Evolutionary conservation across 1,140 invertebrate genomes (phyloP), one percentile per base, ranked within the genome.

Genomic region (Drosophila subobscura): DNA sequence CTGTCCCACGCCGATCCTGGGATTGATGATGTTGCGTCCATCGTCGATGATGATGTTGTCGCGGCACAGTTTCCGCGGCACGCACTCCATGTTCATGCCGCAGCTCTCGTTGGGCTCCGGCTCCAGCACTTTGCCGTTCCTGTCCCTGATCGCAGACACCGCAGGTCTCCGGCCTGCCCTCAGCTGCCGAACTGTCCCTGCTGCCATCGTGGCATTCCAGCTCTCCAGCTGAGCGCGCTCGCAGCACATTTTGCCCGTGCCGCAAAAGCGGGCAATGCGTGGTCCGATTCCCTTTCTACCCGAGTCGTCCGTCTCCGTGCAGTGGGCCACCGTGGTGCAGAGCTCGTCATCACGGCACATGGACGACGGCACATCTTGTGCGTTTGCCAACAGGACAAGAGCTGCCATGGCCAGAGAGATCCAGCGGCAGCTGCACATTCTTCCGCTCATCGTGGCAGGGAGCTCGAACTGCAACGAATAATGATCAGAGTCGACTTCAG

Each of bases 71-170:
- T 22, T 68, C 0, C 83, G 51, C 0, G 79, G 84, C 27, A 88
- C 83, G 27, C 83, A 88, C 33, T 88, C 79, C 84, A 68, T 73
- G 14, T 83, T 67, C 2, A 60, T 0, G 41, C 84, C 83, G 33
- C 83, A 88, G 25, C 63, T 83, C 42, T 88, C 72, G 12, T 88
- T 77, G 7, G 33, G 53, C 8, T 50, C 68, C 1, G 61, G 40
- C 6, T 81, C 81, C 23, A 49, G 3, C 3, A 58, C 1, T 4
- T 29, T 27, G 6, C 45, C 7, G 1, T 40, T 29, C 29, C 63
- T 72, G 22, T 54, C 29, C 5, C 29, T 27, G 5, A 33, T 37
- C 2, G 29, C 12, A 12, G 5, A 23, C 1, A 0, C 16, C 1
- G 6, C 8, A 2, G 0, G 4, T 0, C 7, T 0, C 2, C 4